These are phyloP conservation scores for Tipula vernalis DNA, from an alignment of 2,888 invertebrate species.

Conservation along the genomic window DNA sequence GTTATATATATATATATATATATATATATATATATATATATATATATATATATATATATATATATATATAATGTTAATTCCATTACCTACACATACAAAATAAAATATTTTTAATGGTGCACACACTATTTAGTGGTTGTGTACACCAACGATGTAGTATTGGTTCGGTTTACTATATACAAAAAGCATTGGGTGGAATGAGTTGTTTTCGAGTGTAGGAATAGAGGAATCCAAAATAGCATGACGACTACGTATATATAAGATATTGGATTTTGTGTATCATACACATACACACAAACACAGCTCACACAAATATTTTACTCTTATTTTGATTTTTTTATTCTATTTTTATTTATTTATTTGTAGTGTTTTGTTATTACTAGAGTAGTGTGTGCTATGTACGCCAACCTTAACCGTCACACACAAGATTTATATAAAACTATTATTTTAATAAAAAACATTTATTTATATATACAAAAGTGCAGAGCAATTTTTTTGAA, in stretches of 20 bases:
- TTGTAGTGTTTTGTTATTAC: neutral
- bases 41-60: too few relatives aligned
- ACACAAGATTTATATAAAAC: neutral
- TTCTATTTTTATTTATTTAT: neutral
- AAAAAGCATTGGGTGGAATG: neutral
- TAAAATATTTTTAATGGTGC: too few relatives aligned
- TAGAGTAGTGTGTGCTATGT: neutral
- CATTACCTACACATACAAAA: too few relatives aligned
- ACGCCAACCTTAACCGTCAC: neutral
- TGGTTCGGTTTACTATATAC: neutral
- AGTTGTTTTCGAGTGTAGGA: neutral
- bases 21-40: too few relatives aligned
- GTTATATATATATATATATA: too few relatives aligned
- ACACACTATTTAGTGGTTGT: neutral
- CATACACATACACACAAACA: neutral
- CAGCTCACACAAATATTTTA: neutral
- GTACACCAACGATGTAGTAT: neutral
- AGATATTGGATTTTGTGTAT: neutral
- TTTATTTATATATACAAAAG: neutral
- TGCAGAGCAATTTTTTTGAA: neutral
- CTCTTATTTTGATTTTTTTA: neutral
- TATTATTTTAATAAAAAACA: neutral
- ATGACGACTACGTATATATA: neutral
- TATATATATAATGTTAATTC: too few relatives aligned
- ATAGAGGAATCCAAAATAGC: neutral